phyloP scores from a whole-genome alignment of 2,113 vertebrate genomes.

The Agapornis roseicollis region DNA sequence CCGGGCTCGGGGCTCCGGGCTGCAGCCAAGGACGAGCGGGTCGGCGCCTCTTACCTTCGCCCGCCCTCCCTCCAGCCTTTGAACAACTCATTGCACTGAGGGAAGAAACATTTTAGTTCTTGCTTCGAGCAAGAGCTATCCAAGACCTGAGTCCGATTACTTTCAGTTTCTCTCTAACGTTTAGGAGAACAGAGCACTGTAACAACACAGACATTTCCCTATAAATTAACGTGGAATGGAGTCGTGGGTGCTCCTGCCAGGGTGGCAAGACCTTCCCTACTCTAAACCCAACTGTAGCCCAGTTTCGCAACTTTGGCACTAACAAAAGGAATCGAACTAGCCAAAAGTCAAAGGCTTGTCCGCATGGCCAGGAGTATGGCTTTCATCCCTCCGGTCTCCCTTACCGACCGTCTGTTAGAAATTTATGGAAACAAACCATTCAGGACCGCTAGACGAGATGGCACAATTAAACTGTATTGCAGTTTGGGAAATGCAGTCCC shows the following conservation, averaged over 20 bases:
- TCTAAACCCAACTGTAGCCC: background rate
- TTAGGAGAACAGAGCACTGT: background rate
- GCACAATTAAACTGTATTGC: background rate
- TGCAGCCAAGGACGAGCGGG: background rate
- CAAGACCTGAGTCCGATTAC: background rate
- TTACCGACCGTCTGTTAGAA: background rate
- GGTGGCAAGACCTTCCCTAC: background rate
- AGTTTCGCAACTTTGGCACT: background rate
- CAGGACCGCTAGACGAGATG: background rate
- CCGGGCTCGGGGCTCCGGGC: background rate
- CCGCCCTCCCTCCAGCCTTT: background rate
- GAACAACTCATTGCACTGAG: background rate
- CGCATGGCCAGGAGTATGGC: background rate
- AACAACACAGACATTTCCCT: background rate
- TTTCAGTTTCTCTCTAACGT: conserved; percentile 52
- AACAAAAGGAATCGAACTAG: background rate
- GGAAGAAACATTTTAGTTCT: background rate
- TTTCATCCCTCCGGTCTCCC: background rate
- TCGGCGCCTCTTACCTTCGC: background rate
- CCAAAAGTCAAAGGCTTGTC: background rate
- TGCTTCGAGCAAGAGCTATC: background rate
- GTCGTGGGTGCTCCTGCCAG: background rate
- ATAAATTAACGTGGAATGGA: background rate
- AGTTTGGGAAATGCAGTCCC: background rate
- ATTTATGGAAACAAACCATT: background rate